A percentile compares a stretch with the other conserved stretches of the same genome.
Evolutionary conservation across 2,113 vertebrate genomes (phyloP).

Genomic region (Myrmecobius fasciatus): DNA sequence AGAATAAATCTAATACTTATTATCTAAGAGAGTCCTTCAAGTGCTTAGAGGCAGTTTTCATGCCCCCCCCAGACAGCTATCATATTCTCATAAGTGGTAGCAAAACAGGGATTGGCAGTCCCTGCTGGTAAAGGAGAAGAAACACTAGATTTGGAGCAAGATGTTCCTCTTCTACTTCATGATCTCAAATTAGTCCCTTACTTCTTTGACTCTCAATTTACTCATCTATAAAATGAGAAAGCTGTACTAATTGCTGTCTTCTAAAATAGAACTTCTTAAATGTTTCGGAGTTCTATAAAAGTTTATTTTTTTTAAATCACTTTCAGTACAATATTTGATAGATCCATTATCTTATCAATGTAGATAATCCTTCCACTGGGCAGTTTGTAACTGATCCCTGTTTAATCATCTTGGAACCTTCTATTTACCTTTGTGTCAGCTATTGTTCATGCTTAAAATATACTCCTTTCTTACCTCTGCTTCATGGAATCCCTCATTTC

Average conservation of each 20-base stretch:
- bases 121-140: not conserved
- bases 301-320: no score
- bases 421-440: no score
- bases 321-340: no score
- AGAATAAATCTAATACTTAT: conserved; percentile 2
- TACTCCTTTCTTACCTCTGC: no score
- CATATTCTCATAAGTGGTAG: not conserved
- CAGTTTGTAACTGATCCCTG: no score
- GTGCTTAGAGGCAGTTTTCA: not conserved
- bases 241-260: not conserved
- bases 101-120: not conserved
- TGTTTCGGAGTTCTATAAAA: no score
- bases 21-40: not conserved
- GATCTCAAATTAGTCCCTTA: not conserved
- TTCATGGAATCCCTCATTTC: no score
- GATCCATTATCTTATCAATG: no score
- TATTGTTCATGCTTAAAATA: no score
- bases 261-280: not conserved
- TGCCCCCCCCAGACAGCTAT: not conserved
- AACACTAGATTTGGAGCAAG: not conserved
- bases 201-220: not conserved
- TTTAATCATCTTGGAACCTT: no score
- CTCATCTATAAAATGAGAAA: not conserved
- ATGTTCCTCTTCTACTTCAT: not conserved
- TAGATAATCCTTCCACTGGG: no score